Evolutionary conservation across 2,888 invertebrate genomes (phyloP).

Genomic region (Beris morrisii): DNA sequence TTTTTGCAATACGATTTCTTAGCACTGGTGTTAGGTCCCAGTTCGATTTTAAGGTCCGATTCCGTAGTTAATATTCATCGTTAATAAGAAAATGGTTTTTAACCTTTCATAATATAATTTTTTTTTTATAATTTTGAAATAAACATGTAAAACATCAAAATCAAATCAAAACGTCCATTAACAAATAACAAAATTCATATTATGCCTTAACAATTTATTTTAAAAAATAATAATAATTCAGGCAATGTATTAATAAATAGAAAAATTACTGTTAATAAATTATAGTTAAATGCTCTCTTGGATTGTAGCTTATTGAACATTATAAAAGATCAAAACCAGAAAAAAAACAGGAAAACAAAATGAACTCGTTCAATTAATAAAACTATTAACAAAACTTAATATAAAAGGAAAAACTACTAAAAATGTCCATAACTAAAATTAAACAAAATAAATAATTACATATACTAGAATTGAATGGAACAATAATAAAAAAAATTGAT

Average conservation of each 20-base stretch:
- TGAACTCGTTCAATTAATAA: not conserved
- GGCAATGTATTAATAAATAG: not conserved
- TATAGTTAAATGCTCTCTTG: not conserved
- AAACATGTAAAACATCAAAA: not conserved
- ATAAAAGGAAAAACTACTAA: not conserved
- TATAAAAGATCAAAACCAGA: not conserved
- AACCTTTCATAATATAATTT: too few species aligned
- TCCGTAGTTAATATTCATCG: too few species aligned
- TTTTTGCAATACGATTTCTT: too few species aligned
- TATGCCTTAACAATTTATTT: constrained; percentile 5
- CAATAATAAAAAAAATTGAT: constrained; percentile 16
- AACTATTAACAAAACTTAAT: not conserved
- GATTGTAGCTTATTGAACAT: not conserved
- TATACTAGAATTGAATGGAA: constrained; percentile 3
- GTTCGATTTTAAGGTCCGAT: too few species aligned
- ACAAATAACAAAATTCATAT: not conserved
- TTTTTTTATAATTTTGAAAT: too few species aligned
- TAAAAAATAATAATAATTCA: not conserved
- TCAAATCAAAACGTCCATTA: not conserved
- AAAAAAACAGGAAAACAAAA: not conserved
- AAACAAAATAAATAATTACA: constrained; percentile 1
- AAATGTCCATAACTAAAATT: constrained; percentile 6
- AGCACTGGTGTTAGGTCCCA: too few species aligned
- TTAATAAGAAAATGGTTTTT: too few species aligned
- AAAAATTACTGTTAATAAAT: not conserved